phyloP scores from a whole-genome alignment of 2,888 invertebrate genomes.

The Zelleria hepariella region DNA sequence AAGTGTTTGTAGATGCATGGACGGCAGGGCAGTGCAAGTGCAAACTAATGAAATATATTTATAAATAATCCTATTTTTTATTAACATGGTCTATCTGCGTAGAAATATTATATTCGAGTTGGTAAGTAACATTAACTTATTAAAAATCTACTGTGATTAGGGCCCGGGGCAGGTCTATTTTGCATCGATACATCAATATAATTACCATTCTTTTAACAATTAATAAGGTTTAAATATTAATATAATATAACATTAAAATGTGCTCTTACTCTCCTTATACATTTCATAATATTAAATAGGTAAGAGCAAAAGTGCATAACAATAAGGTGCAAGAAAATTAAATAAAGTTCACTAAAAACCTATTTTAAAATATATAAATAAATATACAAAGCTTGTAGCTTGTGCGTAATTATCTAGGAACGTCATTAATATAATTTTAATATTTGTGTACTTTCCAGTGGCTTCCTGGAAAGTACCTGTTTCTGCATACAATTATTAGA shows the following conservation, averaged over 20 bases:
- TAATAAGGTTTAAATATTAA: too few species aligned
- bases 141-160: too few species aligned
- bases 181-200: too few species aligned
- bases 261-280: neutral
- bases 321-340: neutral
- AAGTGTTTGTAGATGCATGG: neutral
- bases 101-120: neutral
- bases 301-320: neutral
- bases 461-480: too few species aligned
- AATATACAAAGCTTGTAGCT: neutral
- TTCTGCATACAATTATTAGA: too few species aligned
- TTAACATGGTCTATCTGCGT: too few species aligned
- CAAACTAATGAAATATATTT: neutral
- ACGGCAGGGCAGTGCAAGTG: neutral
- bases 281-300: neutral
- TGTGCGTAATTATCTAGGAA: neutral
- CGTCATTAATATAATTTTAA: neutral
- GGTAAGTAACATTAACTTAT: neutral
- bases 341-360: neutral
- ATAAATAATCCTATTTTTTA: too few species aligned
- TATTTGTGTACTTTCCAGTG: neutral
- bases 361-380: neutral
- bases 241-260: neutral
- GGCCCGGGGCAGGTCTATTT: too few species aligned
- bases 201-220: too few species aligned